Percentiles rank a stretch among this genome's conserved stretches.
Evolutionary conservation across 2,888 invertebrate genomes (phyloP).

Genomic region (Trichogramma evanescens): DNA sequence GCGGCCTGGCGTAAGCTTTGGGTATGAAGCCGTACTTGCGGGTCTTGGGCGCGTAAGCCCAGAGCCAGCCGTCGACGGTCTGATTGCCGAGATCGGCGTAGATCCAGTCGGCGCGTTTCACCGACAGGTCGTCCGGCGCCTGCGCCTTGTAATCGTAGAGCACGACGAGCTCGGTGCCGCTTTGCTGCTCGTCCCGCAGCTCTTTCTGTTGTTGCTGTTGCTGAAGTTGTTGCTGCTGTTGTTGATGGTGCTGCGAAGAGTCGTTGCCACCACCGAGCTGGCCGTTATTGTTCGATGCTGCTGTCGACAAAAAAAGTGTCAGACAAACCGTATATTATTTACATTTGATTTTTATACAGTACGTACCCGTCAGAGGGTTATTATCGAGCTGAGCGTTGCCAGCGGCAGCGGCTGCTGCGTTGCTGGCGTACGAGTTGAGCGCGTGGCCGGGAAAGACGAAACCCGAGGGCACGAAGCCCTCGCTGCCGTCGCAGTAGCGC

Average conservation of each 20-base stretch:
- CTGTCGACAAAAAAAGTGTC: no score
- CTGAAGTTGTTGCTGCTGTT: background rate
- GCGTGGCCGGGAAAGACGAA: slow-evolving; percentile 77
- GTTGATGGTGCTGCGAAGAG: background rate
- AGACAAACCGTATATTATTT: no score
- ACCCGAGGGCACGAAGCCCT: slow-evolving; percentile 91
- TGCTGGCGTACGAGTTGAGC: slow-evolving; percentile 42
- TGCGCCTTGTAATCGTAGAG: slow-evolving; percentile 94
- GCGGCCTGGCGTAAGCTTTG: slow-evolving; percentile 86
- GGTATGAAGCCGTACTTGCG: slow-evolving; percentile 92
- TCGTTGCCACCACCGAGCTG: no score
- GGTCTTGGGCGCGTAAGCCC: slow-evolving; percentile 90
- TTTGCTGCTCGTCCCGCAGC: slow-evolving; percentile 42
- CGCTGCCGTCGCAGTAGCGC: slow-evolving; percentile 77
- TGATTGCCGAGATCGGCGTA: slow-evolving; percentile 90
- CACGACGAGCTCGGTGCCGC: slow-evolving; percentile 86
- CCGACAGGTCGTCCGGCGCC: slow-evolving; percentile 86
- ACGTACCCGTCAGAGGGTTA: no score
- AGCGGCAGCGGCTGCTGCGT: slow-evolving; percentile 27
- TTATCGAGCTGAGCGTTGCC: no score
- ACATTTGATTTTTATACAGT: no score
- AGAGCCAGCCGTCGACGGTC: slow-evolving; percentile 90
- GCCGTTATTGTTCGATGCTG: no score
- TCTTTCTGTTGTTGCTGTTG: slow-evolving; percentile 44
- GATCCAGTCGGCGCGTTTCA: slow-evolving; percentile 88